Conservation (phyloP, 2,888 invertebrate genomes). For the Operophtera brumata region DNA sequence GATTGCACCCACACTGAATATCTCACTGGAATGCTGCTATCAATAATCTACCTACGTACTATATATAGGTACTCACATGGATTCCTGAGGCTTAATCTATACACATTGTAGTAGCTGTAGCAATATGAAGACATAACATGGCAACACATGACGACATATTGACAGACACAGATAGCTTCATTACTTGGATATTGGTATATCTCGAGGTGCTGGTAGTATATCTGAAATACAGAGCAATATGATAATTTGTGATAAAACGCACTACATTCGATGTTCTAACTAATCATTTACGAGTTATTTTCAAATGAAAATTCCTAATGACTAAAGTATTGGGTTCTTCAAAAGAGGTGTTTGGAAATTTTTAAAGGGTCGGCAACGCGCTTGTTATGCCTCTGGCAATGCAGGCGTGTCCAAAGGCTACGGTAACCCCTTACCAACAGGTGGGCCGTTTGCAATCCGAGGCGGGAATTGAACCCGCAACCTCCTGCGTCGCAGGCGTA, state of each 20-base stretch:
- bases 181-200: slow-evolving; percentile 8
- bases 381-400: no score
- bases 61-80: slow-evolving; percentile 57
- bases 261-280: no score
- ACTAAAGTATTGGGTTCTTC: no score
- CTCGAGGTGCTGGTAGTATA: background rate
- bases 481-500: no score
- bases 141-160: slow-evolving; percentile 24
- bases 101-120: slow-evolving; percentile 24
- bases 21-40: slow-evolving; percentile 50
- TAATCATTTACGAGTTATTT: no score
- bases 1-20: slow-evolving; percentile 23
- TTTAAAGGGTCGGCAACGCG: no score
- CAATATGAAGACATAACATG: slow-evolving; percentile 23
- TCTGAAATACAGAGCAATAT: background rate
- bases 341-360: no score
- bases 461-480: no score
- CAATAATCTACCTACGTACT: slow-evolving; percentile 41
- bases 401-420: no score
- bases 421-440: no score
- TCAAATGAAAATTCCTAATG: no score
- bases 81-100: slow-evolving; percentile 57
- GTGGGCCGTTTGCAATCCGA: no score
- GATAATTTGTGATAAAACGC: background rate
- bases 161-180: slow-evolving; percentile 16